Evolutionary conservation across 2,797 vertebrate species (phyloP).

Genomic region (Emys orbicularis): DNA sequence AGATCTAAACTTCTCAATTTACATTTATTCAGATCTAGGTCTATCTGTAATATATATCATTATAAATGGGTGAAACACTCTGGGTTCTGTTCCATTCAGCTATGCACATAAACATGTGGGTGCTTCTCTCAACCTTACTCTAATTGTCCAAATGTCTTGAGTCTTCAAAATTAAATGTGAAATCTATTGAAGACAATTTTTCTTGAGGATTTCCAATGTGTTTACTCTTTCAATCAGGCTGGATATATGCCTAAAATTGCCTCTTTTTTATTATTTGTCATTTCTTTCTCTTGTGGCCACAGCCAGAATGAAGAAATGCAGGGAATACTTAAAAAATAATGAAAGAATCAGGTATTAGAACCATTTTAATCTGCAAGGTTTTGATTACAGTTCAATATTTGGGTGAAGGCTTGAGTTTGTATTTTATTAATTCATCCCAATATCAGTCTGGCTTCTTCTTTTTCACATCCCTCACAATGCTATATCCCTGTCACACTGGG

Average conservation of each 20-base stretch:
- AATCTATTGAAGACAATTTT: background rate
- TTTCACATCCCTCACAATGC: background rate
- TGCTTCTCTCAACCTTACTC: background rate
- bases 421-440: background rate
- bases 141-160: background rate
- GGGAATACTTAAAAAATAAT: background rate
- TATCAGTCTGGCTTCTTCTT: background rate
- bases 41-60: background rate
- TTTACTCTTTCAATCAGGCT: background rate
- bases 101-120: background rate
- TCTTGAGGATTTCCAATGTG: background rate
- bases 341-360: background rate
- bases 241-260: background rate
- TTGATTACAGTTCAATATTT: background rate
- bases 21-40: too few species aligned
- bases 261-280: background rate
- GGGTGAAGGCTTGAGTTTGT: background rate
- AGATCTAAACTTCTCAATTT: too few species aligned
- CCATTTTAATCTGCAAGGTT: background rate
- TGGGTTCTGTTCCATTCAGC: background rate
- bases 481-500: background rate
- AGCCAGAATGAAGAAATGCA: background rate
- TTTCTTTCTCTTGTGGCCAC: background rate
- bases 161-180: background rate
- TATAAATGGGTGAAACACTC: background rate